Evolutionary conservation across 2,113 vertebrate genomes (phyloP), one percentile per base, ranked within the genome.

Genomic region (Colius striatus): DNA sequence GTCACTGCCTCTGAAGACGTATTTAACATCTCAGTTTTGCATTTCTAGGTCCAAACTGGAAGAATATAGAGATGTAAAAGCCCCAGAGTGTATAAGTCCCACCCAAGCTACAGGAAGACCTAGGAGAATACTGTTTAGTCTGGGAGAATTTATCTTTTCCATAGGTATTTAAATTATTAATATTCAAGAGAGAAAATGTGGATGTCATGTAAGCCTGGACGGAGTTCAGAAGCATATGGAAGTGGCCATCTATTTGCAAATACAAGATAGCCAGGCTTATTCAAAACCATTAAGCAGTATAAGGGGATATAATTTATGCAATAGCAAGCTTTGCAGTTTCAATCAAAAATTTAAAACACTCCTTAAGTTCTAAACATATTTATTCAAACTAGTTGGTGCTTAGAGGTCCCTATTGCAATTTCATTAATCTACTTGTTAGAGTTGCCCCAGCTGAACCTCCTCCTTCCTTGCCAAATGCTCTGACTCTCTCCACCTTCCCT

Each of bases 351-450:
- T 78, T 65, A 60, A 41, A 78, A 45, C 14, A 38, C 27, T 54
- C 20, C 3, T 4, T 55, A 85, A 91, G 8, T 78, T 73, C 62
- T 86, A 82, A 85, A 41, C 21, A 41, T 29, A 60, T 74, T 68
- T 85, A 63, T 73, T 82, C 53, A 68, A 53, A 63, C 32, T 65
- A 41, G 4, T 23, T 63, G 47, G 30, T 60, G 20, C 45, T 68
- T 70, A 73, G 30, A 13, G 20, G 5, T 77, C 55, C 10, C n/a
- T 65, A 34, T 60, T 82, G 45, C 29, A 68, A 50, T 63, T 85
- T 73, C 72, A 92, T 75, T 87, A 92, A 75, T 67, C 54, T 82
- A 7, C 32, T 82, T 89, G 57, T 82, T 91, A 89, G 27, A 82
- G 10, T 41, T 85, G 61, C 54, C 45, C 20, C 16, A 78, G 61